Percentiles rank a stretch among this genome's conserved stretches.
Evolutionary conservation across 2,888 invertebrate genomes (phyloP).

Genomic region (Carabus problematicus): DNA sequence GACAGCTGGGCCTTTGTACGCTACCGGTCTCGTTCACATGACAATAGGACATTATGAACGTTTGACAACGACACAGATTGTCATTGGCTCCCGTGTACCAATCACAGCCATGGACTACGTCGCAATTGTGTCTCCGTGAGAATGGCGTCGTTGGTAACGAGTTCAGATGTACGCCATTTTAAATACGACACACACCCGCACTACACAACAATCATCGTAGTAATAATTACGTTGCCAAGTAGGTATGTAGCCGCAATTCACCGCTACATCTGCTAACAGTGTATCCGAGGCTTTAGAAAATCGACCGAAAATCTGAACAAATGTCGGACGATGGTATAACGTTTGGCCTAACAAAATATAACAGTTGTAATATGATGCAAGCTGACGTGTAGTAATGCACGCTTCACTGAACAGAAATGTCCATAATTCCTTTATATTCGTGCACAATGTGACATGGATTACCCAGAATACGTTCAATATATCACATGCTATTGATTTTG

Average conservation of each 20-base stretch:
- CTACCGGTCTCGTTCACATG: constrained; percentile 24
- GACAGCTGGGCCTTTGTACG: constrained; percentile 38
- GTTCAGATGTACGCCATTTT: constrained; percentile 1
- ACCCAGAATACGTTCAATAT: constrained; percentile 35
- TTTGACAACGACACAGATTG: constrained; percentile 25
- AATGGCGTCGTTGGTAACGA: constrained; percentile 29
- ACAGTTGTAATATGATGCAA: constrained; percentile 49
- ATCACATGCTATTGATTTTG: constrained; percentile 40
- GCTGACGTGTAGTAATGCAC: constrained; percentile 46
- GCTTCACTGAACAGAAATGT: constrained; percentile 55
- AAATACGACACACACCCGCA: no score
- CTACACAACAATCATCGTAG: no score
- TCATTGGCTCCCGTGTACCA: constrained; percentile 34
- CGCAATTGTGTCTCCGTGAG: constrained; percentile 15
- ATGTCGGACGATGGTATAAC: constrained; percentile 13
- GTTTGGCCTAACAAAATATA: constrained; percentile 30
- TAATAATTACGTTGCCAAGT: not conserved
- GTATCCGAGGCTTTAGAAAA: not conserved
- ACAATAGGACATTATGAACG: constrained; percentile 33
- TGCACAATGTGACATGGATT: constrained; percentile 39
- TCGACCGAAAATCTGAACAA: constrained; percentile 4
- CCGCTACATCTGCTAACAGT: not conserved
- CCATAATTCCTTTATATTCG: constrained; percentile 52
- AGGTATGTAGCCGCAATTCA: not conserved
- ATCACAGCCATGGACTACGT: constrained; percentile 13